Percentiles rank a stretch among this genome's conserved stretches.
These are phyloP conservation scores for Pectinophora gossypiella DNA, from an alignment of 1,140 invertebrate species.

Conservation along the genomic window DNA sequence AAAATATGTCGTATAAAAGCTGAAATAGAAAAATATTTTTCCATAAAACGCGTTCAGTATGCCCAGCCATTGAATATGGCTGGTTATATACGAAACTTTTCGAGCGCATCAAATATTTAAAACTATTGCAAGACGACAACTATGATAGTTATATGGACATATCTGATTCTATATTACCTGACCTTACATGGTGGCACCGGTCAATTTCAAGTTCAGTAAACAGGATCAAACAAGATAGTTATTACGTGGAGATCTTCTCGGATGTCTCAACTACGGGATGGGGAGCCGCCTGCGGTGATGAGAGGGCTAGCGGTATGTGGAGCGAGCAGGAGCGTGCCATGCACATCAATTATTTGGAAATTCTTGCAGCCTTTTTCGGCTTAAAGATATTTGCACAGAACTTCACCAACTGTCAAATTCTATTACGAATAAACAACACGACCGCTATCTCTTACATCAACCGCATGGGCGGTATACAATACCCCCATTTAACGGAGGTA, in stretches of 20 bases:
- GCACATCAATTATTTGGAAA: constrained; percentile 35
- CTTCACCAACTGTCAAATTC: constrained; percentile 16
- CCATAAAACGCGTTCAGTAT: constrained; percentile 5
- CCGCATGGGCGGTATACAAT: constrained; percentile 28
- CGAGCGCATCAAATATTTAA: constrained; percentile 15
- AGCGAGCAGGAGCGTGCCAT: constrained; percentile 12
- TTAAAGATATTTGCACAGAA: constrained; percentile 14
- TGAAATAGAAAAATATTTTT: neutral
- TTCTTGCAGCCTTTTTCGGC: constrained; percentile 19
- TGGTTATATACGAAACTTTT: constrained; percentile 13
- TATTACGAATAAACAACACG: constrained; percentile 29
- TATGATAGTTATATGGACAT: constrained; percentile 9
- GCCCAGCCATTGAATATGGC: constrained; percentile 7
- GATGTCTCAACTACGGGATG: constrained; percentile 36
- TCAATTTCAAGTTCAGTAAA: constrained; percentile 15
- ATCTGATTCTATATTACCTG: constrained; percentile 3
- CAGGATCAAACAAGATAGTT: constrained; percentile 12
- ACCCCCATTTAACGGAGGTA: constrained; percentile 17
- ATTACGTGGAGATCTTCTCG: constrained; percentile 24
- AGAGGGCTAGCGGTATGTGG: constrained; percentile 26
- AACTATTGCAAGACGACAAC: constrained; percentile 1
- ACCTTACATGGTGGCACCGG: constrained; percentile 32
- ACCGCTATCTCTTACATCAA: constrained; percentile 27
- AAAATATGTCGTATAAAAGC: constrained; percentile 1
- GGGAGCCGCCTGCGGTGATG: constrained; percentile 17